A percentile compares a stretch with the other conserved stretches of the same genome.
These are phyloP conservation scores for Florisuga fusca DNA, from an alignment of 2,797 vertebrate species.

Conservation along the genomic window DNA sequence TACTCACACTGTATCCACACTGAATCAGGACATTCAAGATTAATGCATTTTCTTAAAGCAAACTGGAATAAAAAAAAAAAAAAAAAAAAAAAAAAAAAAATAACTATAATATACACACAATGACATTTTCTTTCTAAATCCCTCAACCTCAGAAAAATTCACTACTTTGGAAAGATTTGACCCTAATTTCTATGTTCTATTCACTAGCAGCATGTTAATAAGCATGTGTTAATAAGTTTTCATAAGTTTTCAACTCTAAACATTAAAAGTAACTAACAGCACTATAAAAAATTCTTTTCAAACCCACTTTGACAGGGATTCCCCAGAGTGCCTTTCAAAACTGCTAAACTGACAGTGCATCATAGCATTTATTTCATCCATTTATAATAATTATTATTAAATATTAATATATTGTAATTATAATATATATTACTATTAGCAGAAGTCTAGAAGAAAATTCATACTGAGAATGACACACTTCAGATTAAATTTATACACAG, in stretches of 20 bases:
- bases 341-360: not conserved
- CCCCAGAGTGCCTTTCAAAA: not conserved
- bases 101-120: not conserved
- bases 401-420: too few relatives aligned
- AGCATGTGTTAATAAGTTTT: not conserved
- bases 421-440: not conserved
- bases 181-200: not conserved
- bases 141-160: not conserved
- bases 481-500: not conserved
- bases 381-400: not conserved
- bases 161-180: not conserved
- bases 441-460: not conserved
- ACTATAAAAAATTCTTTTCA: not conserved
- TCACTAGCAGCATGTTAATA: not conserved
- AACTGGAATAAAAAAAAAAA: not conserved
- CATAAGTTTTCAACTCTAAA: not conserved
- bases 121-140: not conserved
- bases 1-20: not conserved
- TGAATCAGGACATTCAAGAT: not conserved
- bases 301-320: not conserved
- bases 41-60: not conserved
- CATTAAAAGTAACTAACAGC: not conserved
- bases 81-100: too few relatives aligned
- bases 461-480: not conserved
- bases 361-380: not conserved